phyloP scores from a whole-genome alignment of 2,797 vertebrate genomes.

The Hybognathus amarus region DNA sequence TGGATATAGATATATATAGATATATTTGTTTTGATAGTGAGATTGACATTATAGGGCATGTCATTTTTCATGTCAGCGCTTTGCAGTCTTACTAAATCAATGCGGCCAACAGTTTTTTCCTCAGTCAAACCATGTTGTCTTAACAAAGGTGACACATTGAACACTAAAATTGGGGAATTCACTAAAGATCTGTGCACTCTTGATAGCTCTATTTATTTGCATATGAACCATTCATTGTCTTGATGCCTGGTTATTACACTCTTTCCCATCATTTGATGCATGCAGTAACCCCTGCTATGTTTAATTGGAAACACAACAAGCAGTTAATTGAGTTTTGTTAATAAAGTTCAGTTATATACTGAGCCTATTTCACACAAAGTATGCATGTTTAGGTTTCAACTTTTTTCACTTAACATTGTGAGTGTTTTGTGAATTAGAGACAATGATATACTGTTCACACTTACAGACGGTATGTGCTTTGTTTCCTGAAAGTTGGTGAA shows the following conservation, averaged over 20 bases:
- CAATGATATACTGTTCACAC: neutral
- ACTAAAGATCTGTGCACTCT: neutral
- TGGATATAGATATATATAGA: neutral
- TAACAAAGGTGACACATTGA: neutral
- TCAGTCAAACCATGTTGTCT: neutral
- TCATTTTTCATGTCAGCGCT: neutral
- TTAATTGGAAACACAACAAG: neutral
- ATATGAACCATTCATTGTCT: neutral
- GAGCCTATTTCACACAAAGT: neutral
- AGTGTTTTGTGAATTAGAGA: neutral
- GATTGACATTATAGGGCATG: constrained; percentile 14
- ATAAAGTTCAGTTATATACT: neutral
- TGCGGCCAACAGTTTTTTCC: neutral
- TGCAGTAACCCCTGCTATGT: neutral
- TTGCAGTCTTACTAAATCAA: neutral
- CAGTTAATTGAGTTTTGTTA: neutral
- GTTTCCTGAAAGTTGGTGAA: neutral
- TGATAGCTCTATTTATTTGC: neutral
- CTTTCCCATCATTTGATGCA: neutral
- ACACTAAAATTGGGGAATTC: neutral
- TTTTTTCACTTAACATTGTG: neutral
- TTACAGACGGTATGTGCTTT: neutral
- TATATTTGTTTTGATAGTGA: neutral
- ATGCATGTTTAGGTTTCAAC: neutral
- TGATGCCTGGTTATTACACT: neutral